Conservation (phyloP, 2,113 vertebrate species). For the Xenopus laevis region DNA sequence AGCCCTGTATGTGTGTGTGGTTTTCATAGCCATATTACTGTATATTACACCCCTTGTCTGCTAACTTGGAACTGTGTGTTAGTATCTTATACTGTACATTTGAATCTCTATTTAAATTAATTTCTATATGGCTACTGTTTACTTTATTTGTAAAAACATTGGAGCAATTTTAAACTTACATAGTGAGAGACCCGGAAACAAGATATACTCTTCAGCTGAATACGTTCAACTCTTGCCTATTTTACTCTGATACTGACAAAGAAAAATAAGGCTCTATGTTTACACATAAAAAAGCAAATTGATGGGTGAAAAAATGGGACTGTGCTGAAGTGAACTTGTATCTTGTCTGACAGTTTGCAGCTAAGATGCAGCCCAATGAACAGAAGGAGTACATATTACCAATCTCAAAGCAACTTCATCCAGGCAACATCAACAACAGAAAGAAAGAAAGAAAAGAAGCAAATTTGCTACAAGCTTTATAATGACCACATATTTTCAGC, state of each 20-base stretch:
- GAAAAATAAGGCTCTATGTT: slow-evolving; percentile 35
- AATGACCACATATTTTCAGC: slow-evolving; percentile 59
- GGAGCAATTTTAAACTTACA: too few relatives aligned
- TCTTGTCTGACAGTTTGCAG: slow-evolving; percentile 34
- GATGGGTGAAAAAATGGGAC: slow-evolving; percentile 13
- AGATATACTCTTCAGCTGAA: too few relatives aligned
- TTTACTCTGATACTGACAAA: slow-evolving; percentile 20
- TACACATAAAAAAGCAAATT: slow-evolving; percentile 38
- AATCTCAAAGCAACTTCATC: slow-evolving; percentile 47
- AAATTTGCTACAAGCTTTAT: slow-evolving; percentile 54
- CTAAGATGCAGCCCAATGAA: slow-evolving; percentile 43
- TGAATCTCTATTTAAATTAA: too few relatives aligned
- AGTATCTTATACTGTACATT: too few relatives aligned
- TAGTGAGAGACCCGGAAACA: too few relatives aligned
- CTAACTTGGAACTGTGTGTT: too few relatives aligned
- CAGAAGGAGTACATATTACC: slow-evolving; percentile 53
- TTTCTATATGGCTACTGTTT: too few relatives aligned
- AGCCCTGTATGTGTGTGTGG: too few relatives aligned
- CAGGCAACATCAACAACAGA: slow-evolving; percentile 26
- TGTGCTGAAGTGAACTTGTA: slow-evolving; percentile 29
- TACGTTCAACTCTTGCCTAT: slow-evolving; percentile 38
- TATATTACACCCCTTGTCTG: too few relatives aligned
- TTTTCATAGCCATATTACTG: too few relatives aligned
- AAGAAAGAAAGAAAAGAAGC: slow-evolving; percentile 56
- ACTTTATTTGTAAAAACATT: too few relatives aligned